Conservation (phyloP, 2,888 invertebrate species). For the Leptura quadrifasciata region DNA sequence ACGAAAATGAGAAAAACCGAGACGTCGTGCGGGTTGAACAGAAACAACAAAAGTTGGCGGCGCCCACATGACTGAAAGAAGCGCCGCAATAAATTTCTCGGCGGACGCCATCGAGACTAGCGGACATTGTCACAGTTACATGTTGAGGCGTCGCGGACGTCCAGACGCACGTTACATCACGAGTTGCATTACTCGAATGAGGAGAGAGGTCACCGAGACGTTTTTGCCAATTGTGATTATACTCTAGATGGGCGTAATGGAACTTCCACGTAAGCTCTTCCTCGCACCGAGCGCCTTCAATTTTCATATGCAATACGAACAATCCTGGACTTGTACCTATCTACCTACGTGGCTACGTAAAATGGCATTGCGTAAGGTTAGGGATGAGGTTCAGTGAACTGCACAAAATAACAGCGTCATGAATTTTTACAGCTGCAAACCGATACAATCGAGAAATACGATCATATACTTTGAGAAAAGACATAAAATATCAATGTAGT, state of each 20-base stretch:
- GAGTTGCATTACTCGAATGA: neutral
- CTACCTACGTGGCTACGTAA: neutral
- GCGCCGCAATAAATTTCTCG: conserved; percentile 69
- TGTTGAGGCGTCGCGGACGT: conserved; percentile 38
- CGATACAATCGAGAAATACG: too few relatives aligned
- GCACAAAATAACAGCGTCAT: neutral
- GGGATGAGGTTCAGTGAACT: neutral
- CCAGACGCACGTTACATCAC: conserved; percentile 33
- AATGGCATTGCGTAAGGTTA: conserved; percentile 4
- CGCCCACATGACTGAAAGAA: conserved; percentile 69
- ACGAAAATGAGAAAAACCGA: conserved; percentile 27
- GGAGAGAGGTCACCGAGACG: conserved; percentile 24
- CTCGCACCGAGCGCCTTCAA: neutral
- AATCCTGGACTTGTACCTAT: neutral
- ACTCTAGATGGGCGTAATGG: neutral
- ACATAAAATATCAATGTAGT: too few relatives aligned
- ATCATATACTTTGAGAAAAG: too few relatives aligned
- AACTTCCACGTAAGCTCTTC: neutral
- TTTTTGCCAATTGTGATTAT: neutral
- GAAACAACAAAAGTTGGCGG: conserved; percentile 50
- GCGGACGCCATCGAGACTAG: conserved; percentile 69
- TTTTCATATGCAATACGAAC: neutral
- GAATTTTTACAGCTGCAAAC: too few relatives aligned
- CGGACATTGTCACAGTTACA: conserved; percentile 70
- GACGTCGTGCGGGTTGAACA: conserved; percentile 35